Evolutionary conservation across 2,113 vertebrate species (phyloP), one percentile per base, ranked within the genome.

Genomic region (Lagopus muta): DNA sequence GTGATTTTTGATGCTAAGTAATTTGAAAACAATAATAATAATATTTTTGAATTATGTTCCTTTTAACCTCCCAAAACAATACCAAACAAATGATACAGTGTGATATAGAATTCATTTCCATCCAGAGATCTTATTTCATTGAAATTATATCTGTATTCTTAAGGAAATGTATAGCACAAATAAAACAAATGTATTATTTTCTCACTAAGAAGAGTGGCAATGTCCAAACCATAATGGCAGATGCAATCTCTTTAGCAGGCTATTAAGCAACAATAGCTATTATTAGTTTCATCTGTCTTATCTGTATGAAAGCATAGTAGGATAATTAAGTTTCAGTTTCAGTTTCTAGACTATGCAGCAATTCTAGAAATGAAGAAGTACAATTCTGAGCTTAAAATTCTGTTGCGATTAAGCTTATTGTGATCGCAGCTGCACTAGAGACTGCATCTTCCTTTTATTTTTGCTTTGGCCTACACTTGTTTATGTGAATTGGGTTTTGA

Each of bases 231-330:
- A 28, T 58, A 27, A 72, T 50, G 36, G 10, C 34, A 93, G 62
- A 84, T 70, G 54, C 15, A 88, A 89, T 92, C 18, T 83, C 12
- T 6, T 84, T 74, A 86, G 54, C 34, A 88, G 13, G 9, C 30
- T 61, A 79, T 85, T 62, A 79, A 66, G 54, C 18, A 82, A 82
- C 47, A 81, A 38, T 55, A 79, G 36, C 16, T 71, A 12, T 61
- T 90, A 84, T 73, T 83, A 57, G 34, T 66, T 45, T 93, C 62
- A 69, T 88, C 61, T 93, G 60, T 80, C 22, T 82, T 64, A 74
- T 88, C 30, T 84, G 13, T 61, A 25, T 28, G 72, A 93, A 73
- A 14, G 3, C 5, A 6, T 62, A 54, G 27, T 12, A 22, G 40
- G 66, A 47, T 70, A 86, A 81, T 52, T 75, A 79, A 72, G 13